Percentiles rank a stretch among this genome's conserved stretches.
These are phyloP conservation scores for Ormia ochracea DNA, from an alignment of 2,888 invertebrate species.

Conservation along the genomic window DNA sequence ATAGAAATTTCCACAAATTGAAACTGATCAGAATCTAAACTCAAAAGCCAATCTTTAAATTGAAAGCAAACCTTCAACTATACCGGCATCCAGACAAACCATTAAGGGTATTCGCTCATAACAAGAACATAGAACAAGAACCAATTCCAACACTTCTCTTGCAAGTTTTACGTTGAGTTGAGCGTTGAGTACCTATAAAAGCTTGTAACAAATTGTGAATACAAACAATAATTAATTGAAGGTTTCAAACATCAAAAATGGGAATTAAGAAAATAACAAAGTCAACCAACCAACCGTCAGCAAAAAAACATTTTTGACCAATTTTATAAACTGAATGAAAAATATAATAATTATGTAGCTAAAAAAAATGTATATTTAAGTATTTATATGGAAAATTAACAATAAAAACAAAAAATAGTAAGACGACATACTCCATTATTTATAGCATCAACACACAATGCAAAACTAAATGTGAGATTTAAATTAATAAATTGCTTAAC, in stretches of 20 bases:
- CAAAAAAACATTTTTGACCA: conserved; percentile 28
- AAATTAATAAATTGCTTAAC: not conserved
- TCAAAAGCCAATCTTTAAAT: not conserved
- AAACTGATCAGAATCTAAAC: no score
- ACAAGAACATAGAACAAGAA: not conserved
- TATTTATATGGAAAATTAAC: not conserved
- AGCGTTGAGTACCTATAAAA: conserved; percentile 21
- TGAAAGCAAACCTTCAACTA: conserved; percentile 8
- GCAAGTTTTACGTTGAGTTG: not conserved
- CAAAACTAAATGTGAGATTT: not conserved
- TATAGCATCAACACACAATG: not conserved
- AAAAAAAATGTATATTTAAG: conserved; percentile 22
- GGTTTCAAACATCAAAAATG: conserved; percentile 52
- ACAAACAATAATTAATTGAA: conserved; percentile 45
- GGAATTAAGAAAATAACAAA: conserved; percentile 14
- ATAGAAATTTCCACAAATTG: not conserved
- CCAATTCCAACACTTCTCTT: not conserved
- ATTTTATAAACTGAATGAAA: conserved; percentile 27
- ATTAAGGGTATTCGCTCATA: conserved; percentile 32
- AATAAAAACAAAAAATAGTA: not conserved
- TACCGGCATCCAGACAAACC: conserved; percentile 9
- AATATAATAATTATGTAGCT: not conserved
- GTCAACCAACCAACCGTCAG: conserved; percentile 18
- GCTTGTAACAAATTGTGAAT: conserved; percentile 33
- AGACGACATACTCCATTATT: not conserved